Conservation (phyloP, 2,113 vertebrate species). For the Takifugu flavidus region DNA sequence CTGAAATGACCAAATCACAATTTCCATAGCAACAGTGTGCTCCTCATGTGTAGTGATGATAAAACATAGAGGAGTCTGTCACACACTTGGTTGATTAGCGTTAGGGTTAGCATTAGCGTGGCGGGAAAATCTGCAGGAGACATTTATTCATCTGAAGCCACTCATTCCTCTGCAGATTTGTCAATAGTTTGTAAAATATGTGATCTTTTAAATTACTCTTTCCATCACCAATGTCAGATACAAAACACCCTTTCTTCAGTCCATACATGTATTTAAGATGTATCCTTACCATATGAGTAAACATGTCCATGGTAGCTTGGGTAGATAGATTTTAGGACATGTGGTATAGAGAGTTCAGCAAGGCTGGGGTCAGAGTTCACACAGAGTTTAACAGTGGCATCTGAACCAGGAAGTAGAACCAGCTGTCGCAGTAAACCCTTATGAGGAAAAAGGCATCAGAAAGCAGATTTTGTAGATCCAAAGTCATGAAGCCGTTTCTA, state of each 20-base stretch:
- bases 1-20: too few species aligned
- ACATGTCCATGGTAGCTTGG: slow-evolving; percentile 16
- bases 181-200: too few species aligned
- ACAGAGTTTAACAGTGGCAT: slow-evolving; percentile 83
- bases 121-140: too few species aligned
- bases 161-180: too few species aligned
- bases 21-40: too few species aligned
- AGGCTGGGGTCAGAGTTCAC: slow-evolving; percentile 70
- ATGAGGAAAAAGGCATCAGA: slow-evolving; percentile 8
- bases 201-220: too few species aligned
- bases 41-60: too few species aligned
- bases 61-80: too few species aligned
- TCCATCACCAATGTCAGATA: too few species aligned
- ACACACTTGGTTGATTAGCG: too few species aligned
- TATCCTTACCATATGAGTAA: slow-evolving; percentile 64
- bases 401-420: slow-evolving; percentile 89
- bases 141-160: too few species aligned
- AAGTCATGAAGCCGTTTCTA: neutral
- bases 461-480: neutral
- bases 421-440: slow-evolving; percentile 94
- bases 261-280: neutral
- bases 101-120: too few species aligned
- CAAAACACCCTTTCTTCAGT: neutral
- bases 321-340: slow-evolving; percentile 65
- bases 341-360: slow-evolving; percentile 78